Percentiles rank a stretch among this genome's conserved stretches.
phyloP scores from a whole-genome alignment of 2,888 invertebrate species.

The Scaptodrosophila latifasciaeformis region DNA sequence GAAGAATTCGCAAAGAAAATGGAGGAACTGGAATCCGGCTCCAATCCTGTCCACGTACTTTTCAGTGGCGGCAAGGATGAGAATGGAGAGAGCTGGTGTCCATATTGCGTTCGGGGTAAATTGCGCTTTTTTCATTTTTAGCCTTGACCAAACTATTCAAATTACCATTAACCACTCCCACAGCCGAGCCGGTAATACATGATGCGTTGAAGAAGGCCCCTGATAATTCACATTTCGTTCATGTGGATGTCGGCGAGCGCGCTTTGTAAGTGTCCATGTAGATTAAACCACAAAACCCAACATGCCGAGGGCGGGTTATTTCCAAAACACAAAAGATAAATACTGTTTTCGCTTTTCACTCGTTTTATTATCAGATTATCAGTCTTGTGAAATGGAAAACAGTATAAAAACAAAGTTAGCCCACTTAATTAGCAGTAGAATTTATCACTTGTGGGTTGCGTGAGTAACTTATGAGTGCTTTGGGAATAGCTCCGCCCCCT shows the following conservation, averaged over 20 bases:
- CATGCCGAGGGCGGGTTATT: not conserved
- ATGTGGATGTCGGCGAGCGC: constrained; percentile 87
- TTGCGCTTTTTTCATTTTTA: too few species aligned
- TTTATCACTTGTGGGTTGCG: too few species aligned
- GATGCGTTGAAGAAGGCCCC: constrained; percentile 80
- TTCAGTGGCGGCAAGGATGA: constrained; percentile 75
- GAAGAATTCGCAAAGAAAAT: constrained; percentile 74
- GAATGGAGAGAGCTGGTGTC: constrained; percentile 89
- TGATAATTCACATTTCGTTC: constrained; percentile 81
- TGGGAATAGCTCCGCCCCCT: too few species aligned
- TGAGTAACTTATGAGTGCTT: too few species aligned
- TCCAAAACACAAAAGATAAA: not conserved
- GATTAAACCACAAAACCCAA: not conserved
- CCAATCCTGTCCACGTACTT: constrained; percentile 72
- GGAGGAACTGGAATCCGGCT: constrained; percentile 68
- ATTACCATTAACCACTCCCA: constrained; percentile 6
- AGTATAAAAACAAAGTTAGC: too few species aligned
- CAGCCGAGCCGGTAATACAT: constrained; percentile 87
- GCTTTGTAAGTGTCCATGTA: constrained; percentile 79
- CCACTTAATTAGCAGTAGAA: too few species aligned
- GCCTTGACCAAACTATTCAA: too few species aligned
- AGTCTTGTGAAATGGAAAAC: too few species aligned
- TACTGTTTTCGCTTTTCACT: not conserved
- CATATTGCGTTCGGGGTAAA: constrained; percentile 89
- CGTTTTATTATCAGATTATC: too few species aligned